Conservation (phyloP, 1,140 invertebrate species). For the Diorhabda carinulata region DNA sequence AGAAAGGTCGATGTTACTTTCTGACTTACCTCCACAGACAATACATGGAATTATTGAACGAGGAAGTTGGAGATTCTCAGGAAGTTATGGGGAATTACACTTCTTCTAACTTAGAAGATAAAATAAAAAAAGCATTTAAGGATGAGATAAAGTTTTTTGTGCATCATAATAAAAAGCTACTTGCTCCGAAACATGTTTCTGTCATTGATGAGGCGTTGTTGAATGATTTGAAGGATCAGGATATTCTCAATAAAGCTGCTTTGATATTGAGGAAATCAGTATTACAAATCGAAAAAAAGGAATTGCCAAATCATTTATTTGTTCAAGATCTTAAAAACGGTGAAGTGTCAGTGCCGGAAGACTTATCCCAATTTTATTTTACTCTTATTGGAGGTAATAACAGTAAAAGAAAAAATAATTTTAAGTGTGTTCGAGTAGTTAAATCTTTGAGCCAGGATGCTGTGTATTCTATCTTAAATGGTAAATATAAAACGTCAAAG, state of each 20-base stretch:
- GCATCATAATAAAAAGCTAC: conserved; percentile 29
- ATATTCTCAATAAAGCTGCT: conserved; percentile 34
- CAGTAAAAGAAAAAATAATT: neutral
- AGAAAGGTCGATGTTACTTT: conserved; percentile 32
- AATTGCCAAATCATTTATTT: conserved; percentile 26
- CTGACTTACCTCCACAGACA: conserved; percentile 28
- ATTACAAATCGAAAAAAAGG: conserved; percentile 19
- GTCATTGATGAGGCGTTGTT: conserved; percentile 24
- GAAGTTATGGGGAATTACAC: conserved; percentile 18
- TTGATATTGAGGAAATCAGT: conserved; percentile 33
- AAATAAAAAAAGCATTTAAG: conserved; percentile 28
- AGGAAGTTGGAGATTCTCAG: neutral
- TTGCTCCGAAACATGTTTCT: conserved; percentile 26
- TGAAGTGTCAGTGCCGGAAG: conserved; percentile 21
- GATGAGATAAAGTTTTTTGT: conserved; percentile 28
- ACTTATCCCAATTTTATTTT: conserved; percentile 12
- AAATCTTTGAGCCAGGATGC: conserved; percentile 22
- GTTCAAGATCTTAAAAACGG: conserved; percentile 24
- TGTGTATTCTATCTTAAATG: conserved; percentile 10
- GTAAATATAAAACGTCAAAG: conserved; percentile 34
- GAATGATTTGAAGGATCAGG: conserved; percentile 29
- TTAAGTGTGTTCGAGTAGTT: conserved; percentile 23
- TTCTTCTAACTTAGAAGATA: conserved; percentile 28
- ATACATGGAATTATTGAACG: conserved; percentile 22
- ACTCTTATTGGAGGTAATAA: conserved; percentile 6